A percentile compares a stretch with the other conserved stretches of the same genome.
These are phyloP conservation scores for Conomelus anceps DNA, from an alignment of 2,888 invertebrate genomes.

Conservation along the genomic window DNA sequence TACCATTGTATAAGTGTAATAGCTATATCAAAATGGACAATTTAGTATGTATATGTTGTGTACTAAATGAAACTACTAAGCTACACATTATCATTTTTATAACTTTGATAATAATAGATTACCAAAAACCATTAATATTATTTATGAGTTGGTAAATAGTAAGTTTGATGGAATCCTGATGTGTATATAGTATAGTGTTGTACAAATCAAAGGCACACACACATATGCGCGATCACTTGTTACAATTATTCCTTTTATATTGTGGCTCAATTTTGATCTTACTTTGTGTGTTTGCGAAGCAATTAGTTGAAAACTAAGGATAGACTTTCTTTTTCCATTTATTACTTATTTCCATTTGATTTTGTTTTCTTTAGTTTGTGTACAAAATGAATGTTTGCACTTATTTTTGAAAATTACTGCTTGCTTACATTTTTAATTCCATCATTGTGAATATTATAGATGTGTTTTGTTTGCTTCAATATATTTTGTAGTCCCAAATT, in stretches of 20 bases:
- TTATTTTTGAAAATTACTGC: neutral
- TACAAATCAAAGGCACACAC: neutral
- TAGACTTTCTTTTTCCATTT: neutral
- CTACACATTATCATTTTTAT: neutral
- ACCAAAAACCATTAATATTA: neutral
- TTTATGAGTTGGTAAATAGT: neutral
- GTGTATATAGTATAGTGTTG: neutral
- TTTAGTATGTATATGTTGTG: neutral
- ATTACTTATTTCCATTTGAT: neutral
- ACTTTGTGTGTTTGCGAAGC: neutral
- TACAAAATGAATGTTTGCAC: neutral
- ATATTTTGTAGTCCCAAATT: neutral
- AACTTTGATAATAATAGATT: neutral
- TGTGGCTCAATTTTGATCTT: neutral
- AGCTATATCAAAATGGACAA: neutral
- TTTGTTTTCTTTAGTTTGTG: neutral
- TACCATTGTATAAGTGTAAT: neutral
- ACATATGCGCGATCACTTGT: neutral
- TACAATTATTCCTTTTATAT: neutral
- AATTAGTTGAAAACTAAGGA: neutral
- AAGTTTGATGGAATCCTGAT: neutral
- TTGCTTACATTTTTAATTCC: neutral
- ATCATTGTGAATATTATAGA: neutral
- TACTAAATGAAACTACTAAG: neutral
- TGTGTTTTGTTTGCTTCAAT: neutral